phyloP scores from a whole-genome alignment of 1,140 invertebrate species.

The Cydia fagiglandana region DNA sequence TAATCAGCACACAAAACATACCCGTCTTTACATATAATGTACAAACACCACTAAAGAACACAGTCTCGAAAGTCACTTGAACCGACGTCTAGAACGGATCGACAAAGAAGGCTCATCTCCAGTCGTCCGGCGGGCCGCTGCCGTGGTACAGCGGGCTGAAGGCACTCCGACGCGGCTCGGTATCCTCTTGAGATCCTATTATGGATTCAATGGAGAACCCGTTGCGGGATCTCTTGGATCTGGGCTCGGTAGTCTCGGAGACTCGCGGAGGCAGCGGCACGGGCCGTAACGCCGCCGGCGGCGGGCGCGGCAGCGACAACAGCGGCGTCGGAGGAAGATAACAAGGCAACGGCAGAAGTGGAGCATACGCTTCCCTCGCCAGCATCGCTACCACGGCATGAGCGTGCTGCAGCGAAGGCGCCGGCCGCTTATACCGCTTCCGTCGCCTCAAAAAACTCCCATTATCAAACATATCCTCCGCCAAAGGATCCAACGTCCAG shows the following conservation, averaged over 20 bases:
- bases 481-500: conserved; percentile 98
- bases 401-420: conserved; percentile 74
- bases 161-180: conserved; percentile 67
- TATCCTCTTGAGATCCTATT: conserved; percentile 63
- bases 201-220: conserved; percentile 79
- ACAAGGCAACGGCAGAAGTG: conserved; percentile 69
- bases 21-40: conserved; percentile 21
- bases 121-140: conserved; percentile 71
- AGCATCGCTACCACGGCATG: conserved; percentile 74
- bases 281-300: conserved; percentile 67
- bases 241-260: conserved; percentile 61
- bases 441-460: conserved; percentile 96
- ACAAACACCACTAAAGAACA: conserved; percentile 30
- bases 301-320: conserved; percentile 66
- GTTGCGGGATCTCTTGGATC: conserved; percentile 68
- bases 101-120: conserved; percentile 74
- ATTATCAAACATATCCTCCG: conserved; percentile 99
- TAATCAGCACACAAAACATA: conserved; percentile 32
- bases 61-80: conserved; percentile 29
- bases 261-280: conserved; percentile 68
- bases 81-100: conserved; percentile 46
- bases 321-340: conserved; percentile 69
- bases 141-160: conserved; percentile 71
- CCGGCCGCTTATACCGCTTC: conserved; percentile 96
- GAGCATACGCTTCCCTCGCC: conserved; percentile 73